phyloP scores from a whole-genome alignment of 1,140 invertebrate genomes.

The Araneus ventricosus region DNA sequence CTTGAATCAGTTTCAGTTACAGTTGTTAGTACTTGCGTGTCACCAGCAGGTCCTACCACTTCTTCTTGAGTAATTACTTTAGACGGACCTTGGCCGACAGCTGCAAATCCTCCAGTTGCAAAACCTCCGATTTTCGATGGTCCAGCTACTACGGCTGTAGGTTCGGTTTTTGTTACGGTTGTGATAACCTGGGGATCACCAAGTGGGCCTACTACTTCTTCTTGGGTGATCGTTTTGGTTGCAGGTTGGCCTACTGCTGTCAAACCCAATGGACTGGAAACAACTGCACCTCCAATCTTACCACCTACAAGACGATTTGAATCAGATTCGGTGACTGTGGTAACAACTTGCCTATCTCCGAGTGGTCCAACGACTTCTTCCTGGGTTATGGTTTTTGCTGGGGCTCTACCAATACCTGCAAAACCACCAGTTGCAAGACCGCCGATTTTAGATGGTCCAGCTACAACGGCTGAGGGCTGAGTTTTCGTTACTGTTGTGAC shows the following conservation, averaged over 20 bases:
- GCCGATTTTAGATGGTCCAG: slow-evolving; percentile 57
- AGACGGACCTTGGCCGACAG: slow-evolving; percentile 16
- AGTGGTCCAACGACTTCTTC: slow-evolving; percentile 61
- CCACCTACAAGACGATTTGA: slow-evolving; percentile 27
- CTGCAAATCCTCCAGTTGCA: slow-evolving; percentile 44
- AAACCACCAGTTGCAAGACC: slow-evolving; percentile 45
- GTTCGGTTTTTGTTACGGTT: slow-evolving; percentile 46
- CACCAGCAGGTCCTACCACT: slow-evolving; percentile 52
- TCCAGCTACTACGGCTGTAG: neutral
- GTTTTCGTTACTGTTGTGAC: slow-evolving; percentile 61
- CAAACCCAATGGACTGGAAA: neutral
- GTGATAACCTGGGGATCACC: slow-evolving; percentile 59
- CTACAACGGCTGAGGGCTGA: neutral
- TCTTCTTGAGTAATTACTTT: slow-evolving; percentile 51
- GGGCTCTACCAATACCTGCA: slow-evolving; percentile 9
- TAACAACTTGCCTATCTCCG: slow-evolving; percentile 41
- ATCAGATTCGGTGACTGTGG: slow-evolving; percentile 34
- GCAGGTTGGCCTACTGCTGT: slow-evolving; percentile 10
- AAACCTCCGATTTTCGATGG: slow-evolving; percentile 58
- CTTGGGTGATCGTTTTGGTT: slow-evolving; percentile 39
- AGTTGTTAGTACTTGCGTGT: slow-evolving; percentile 37
- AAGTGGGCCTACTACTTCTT: slow-evolving; percentile 58
- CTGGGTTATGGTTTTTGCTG: slow-evolving; percentile 27
- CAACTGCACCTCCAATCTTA: slow-evolving; percentile 2
- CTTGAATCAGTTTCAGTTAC: slow-evolving; percentile 34